Evolutionary conservation across 2,797 vertebrate species (phyloP), one percentile per base, ranked within the genome.

Genomic region (Falco columbarius): DNA sequence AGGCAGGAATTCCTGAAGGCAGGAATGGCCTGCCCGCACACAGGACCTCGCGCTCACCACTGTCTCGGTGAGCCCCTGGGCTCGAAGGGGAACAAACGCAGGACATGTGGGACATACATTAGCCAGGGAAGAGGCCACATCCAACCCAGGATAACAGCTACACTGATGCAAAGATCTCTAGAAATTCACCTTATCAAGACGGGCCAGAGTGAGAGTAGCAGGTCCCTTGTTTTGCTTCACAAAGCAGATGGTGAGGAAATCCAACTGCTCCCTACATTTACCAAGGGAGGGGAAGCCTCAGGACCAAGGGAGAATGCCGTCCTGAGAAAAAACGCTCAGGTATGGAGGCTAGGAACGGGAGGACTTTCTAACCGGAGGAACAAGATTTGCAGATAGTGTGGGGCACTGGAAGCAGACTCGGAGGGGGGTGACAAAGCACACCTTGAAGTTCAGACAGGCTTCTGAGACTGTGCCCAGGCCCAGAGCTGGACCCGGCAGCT

Each of bases 21-120:
- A 44, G 29, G 23, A 85, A 34, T 0, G 3, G 20, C 20, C 58
- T n/a, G 55, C 29, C n/a, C 26, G 7, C 16, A 9, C 0, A 1
- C 44, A 17, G 62, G 30, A 51, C 38, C 62, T 52, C 3, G 0
- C 1, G 1, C 29, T 15, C 29, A 5, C 17, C 46, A 14, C 8
- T 4, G 0, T 3, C 44, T 34, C 6, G 0, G 54, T 14, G 54
- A 83, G 58, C 22, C 46, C 54, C 8, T 2, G 15, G 32, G 38
- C 34, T 63, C 81, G 8, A 14, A 54, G 34, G 23, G n/a, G 61
- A 62, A 23, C 19, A 44, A 34, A 20, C 7, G 4, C 13, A 66
- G 62, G 42, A 76, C 34, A 59, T 1, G 13, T 5, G 68, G 55
- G 44, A 49, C 2, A 7, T 1, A 3, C 20, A 42, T 4, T 68